phyloP scores from a whole-genome alignment of 2,113 vertebrate genomes.

The Rhinopithecus roxellana region DNA sequence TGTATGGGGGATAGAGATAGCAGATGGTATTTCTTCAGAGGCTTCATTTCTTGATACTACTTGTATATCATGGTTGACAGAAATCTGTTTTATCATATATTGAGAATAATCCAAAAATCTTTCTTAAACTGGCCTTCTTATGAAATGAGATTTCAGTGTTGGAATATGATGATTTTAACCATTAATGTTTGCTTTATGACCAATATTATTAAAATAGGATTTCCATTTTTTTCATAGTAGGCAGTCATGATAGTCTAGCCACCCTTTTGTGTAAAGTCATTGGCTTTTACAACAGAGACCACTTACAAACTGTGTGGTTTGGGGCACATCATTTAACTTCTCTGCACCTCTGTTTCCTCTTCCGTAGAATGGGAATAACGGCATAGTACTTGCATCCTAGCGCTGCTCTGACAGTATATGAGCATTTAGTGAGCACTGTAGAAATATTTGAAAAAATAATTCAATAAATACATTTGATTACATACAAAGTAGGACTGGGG shows the following conservation, averaged over 20 bases:
- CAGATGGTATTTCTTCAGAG: neutral
- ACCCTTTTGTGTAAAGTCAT: neutral
- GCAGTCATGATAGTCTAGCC: neutral
- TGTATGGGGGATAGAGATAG: neutral
- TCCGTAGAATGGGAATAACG: too few species aligned
- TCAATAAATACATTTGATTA: neutral
- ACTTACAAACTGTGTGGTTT: neutral
- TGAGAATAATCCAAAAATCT: neutral
- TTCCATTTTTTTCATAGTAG: neutral
- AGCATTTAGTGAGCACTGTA: fast-evolving
- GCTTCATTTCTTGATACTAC: neutral
- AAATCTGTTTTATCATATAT: neutral
- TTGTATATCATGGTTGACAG: neutral
- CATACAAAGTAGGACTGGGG: neutral
- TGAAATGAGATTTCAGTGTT: neutral
- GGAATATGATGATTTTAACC: neutral
- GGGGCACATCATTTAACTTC: neutral
- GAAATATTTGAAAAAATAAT: neutral
- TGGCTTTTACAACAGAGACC: neutral
- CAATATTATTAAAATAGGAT: neutral
- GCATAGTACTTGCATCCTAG: too few species aligned
- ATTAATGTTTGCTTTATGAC: neutral
- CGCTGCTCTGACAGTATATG: neutral
- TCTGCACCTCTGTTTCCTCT: neutral
- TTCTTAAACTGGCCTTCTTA: neutral